Evolutionary conservation across 2,888 invertebrate genomes (phyloP), one percentile per base, ranked within the genome.

Genomic region (Coelinius sp.): DNA sequence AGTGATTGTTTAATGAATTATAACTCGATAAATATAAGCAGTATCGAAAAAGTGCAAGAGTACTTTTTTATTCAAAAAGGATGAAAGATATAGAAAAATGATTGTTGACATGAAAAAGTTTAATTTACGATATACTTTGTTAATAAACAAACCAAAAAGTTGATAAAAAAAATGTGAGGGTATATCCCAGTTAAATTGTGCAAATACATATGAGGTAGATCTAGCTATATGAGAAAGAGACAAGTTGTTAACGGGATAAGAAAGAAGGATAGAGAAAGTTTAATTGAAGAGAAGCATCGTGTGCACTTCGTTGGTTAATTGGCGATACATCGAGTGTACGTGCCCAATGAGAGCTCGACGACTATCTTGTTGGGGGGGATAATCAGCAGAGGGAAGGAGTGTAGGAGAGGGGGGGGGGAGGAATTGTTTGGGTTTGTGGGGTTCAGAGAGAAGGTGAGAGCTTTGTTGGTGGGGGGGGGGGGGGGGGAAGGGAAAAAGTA

Each of bases 191-290:
- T 53, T 53, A 56, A 59, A 63, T 69, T 64, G 68, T 27, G 49
- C 56, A 25, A 56, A 25, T 27, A n/a, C 56, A 56, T 27, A 27
- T 5, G 25, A 25, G 27, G n/a, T 56, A 56, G n/a, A 56, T 24
- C 25, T n/a, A 25, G 12, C 56, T 7, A 35, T 25, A 22, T 17
- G 38, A 44, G 44, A 5, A 46, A 14, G 27, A 52, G 44, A 25
- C 14, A 22, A 62, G 31, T 31, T 53, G 25, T 20, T 65, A 27
- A 59, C 59, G 76, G 56, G 68, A n/a, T n/a, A 70, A 25, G 65
- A 68, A 67, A n/a, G n/a, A n/a, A n/a, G n/a, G 70, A 73, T 72
- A 70, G 64, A 72, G 68, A 76, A 72, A 76, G 63, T 75, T 75
- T 75, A 72, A 75, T 74, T 75, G 70, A 74, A 74, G 72, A 68